Evolutionary conservation across 2,797 vertebrate genomes (phyloP).

Genomic region (Aythya fuligula): DNA sequence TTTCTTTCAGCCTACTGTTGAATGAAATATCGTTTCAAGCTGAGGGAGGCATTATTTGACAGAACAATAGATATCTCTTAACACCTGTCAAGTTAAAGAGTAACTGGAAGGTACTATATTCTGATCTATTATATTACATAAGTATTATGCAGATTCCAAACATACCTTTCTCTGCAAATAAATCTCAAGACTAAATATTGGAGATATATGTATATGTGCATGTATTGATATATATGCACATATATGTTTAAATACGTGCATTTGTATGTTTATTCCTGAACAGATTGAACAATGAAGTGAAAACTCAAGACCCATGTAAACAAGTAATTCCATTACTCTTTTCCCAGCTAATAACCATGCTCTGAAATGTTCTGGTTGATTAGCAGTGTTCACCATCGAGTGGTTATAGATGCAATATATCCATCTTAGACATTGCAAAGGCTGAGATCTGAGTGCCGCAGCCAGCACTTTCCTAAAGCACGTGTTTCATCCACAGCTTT

Average conservation of each 20-base stretch:
- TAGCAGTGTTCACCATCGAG: not conserved
- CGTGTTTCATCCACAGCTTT: not conserved
- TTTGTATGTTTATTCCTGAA: not conserved
- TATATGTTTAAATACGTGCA: not conserved
- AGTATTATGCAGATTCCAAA: slow-evolving; percentile 66
- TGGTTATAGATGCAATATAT: not conserved
- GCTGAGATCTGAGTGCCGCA: not conserved
- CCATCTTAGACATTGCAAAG: not conserved
- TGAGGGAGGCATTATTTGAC: slow-evolving; percentile 13
- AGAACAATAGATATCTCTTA: slow-evolving; percentile 59
- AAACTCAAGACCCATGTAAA: slow-evolving; percentile 39
- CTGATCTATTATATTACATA: slow-evolving; percentile 41
- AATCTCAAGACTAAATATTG: slow-evolving; percentile 59
- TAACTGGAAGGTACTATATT: slow-evolving; percentile 54
- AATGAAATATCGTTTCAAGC: slow-evolving; percentile 3
- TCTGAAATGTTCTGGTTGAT: not conserved
- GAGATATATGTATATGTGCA: not conserved
- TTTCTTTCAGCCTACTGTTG: not conserved
- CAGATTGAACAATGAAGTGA: slow-evolving; percentile 41
- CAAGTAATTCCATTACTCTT: not conserved
- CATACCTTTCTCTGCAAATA: slow-evolving; percentile 43
- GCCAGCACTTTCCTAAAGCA: not conserved
- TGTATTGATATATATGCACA: not conserved
- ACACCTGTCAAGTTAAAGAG: slow-evolving; percentile 62
- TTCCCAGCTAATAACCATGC: not conserved